Conservation (phyloP, 2,888 invertebrate genomes). For the Rhamphomyia laevipes region DNA sequence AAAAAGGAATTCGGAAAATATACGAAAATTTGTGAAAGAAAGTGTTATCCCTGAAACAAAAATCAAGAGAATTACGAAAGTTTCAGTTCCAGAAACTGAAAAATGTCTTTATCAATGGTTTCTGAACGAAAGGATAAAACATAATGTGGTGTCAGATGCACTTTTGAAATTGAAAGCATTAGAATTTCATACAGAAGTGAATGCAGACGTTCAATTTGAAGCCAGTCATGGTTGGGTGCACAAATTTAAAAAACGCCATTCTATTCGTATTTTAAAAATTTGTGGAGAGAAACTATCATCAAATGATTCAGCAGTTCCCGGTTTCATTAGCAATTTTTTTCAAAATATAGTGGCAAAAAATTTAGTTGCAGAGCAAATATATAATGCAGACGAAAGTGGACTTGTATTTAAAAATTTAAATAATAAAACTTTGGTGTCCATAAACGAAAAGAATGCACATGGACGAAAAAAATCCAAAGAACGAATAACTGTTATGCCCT, state of each 20-base stretch:
- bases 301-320: neutral
- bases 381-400: neutral
- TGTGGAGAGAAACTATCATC: neutral
- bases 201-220: neutral
- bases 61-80: too few species aligned
- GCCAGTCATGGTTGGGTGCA: neutral
- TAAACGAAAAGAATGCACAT: neutral
- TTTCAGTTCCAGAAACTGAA: too few species aligned
- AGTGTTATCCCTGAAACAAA: too few species aligned
- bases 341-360: neutral
- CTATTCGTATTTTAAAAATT: neutral
- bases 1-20: too few species aligned
- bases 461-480: neutral
- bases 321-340: neutral
- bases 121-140: too few species aligned
- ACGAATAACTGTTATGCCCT: too few species aligned
- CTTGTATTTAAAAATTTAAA: neutral
- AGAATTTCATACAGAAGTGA: too few species aligned
- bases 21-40: too few species aligned
- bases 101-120: too few species aligned
- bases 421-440: neutral
- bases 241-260: neutral
- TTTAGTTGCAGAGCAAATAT: neutral
- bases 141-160: too few species aligned
- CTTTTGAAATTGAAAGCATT: too few species aligned